Percentiles rank a stretch among this genome's conserved stretches.
phyloP scores from a whole-genome alignment of 2,797 vertebrate species.

The Argya squamiceps region DNA sequence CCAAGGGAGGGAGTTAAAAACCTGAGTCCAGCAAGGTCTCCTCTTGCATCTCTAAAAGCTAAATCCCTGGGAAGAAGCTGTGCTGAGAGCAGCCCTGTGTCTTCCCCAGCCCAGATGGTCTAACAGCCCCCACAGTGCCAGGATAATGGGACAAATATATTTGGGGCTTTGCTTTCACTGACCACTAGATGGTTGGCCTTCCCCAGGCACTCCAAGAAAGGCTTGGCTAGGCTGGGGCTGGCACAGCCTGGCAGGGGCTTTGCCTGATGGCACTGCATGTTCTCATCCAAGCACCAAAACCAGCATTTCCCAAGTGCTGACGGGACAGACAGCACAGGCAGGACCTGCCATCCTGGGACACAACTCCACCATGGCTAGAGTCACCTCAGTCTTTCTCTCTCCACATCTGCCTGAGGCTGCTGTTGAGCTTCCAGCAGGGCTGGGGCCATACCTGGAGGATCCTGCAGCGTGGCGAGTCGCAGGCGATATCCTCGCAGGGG shows the following conservation, averaged over 20 bases:
- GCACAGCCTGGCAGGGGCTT: not conserved
- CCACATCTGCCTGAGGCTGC: fast-evolving
- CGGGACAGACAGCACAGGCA: not conserved
- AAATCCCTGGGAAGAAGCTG: not conserved
- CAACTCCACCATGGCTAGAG: fast-evolving
- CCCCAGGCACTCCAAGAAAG: not conserved
- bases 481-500: slow-evolving; percentile 93
- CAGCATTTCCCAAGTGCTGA: not conserved
- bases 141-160: not conserved
- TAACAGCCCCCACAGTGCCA: not conserved
- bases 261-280: fast-evolving
- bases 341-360: not conserved
- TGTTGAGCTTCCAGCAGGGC: fast-evolving
- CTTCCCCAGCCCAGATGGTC: not conserved
- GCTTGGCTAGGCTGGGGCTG: not conserved
- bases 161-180: not conserved
- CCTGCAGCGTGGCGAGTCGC: slow-evolving; percentile 90
- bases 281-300: not conserved
- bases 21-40: not conserved
- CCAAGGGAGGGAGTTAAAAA: not conserved
- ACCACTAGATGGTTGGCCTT: not conserved
- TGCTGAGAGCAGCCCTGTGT: not conserved
- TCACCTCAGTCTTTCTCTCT: fast-evolving
- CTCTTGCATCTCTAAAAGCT: not conserved
- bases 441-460: slow-evolving; percentile 86